phyloP scores from a whole-genome alignment of 2,113 vertebrate genomes.

The Pipra filicauda region DNA sequence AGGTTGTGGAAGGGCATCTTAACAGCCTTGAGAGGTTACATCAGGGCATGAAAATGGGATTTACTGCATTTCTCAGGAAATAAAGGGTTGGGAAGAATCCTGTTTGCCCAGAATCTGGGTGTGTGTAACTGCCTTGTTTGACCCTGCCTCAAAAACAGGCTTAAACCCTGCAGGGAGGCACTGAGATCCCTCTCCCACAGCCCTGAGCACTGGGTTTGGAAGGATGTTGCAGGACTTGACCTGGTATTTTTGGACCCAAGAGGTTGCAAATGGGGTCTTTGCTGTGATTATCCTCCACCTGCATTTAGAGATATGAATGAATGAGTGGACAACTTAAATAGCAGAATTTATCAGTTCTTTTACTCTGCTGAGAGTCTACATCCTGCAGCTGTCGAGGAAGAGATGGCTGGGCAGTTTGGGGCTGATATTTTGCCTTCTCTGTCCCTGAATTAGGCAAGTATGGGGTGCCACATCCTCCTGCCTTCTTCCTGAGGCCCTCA shows the following conservation, averaged over 20 bases:
- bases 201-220: not conserved
- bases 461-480: constrained; percentile 71
- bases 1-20: not conserved
- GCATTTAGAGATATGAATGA: accelerated
- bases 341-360: not conserved
- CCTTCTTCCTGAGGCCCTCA: constrained; percentile 82
- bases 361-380: accelerated
- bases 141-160: not conserved
- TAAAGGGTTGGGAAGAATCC: not conserved
- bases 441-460: constrained; percentile 76
- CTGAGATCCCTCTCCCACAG: not conserved
- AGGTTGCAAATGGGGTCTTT: not conserved
- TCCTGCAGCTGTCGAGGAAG: accelerated
- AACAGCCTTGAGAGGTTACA: accelerated
- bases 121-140: not conserved
- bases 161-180: not conserved
- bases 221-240: not conserved
- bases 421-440: not conserved
- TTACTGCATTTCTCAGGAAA: not conserved
- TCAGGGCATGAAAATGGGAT: not conserved
- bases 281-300: not conserved
- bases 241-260: not conserved
- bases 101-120: not conserved
- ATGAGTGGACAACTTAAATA: accelerated
- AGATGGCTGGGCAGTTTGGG: accelerated